Base-by-base conservation (phyloP, 1,140 invertebrate species). In the Meloidogyne floridensis region DNA sequence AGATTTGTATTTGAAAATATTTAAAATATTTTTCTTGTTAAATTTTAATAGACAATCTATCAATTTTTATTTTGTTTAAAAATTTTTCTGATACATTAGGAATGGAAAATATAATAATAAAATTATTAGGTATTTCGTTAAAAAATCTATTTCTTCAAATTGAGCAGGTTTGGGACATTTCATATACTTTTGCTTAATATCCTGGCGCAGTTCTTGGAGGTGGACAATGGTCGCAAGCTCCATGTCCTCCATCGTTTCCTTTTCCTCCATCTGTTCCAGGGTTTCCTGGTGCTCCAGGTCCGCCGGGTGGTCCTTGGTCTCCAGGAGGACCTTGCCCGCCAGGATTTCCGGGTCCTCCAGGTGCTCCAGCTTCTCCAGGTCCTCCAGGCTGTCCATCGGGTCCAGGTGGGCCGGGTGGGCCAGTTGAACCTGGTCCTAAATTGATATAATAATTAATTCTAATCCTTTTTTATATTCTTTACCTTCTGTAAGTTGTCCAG, bases 221-320 rank as follows among this genome's bases (percentile, higher is more conserved):
- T 83, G 80, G 75, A 69, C 69, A 81, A 83, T 86, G 83, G 74
- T 87, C 75, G 53, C 87, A 82, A 84, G 77, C 83, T 81, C 86
- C 86, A 81, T 78, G 80, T 71, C 42, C 72, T 15, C 80, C 80
- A 72, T 81, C 80, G 70, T 20, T 13, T 32, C 80, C 80, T 8
- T 72, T 47, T 1, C 70, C 10, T 15, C 80, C 80, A 10, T 56
- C 75, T 72, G 13, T 10, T 10, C 80, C 75, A 15, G 43, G 8
- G 8, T 42, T 18, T 18, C 79, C 80, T 15, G 79, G 71, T 10
- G 72, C 20, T 81, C 79, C 81, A 18, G 74, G 75, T 20, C 32
- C n/a, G 13, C 81, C 74, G 13, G 81, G 81, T 10, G 70, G 54
- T 15, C 81, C 74, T 6, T 20, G 65, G 2, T 69, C 77, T 72